phyloP scores from a whole-genome alignment of 2,797 vertebrate species.

The Ataeniobius toweri region DNA sequence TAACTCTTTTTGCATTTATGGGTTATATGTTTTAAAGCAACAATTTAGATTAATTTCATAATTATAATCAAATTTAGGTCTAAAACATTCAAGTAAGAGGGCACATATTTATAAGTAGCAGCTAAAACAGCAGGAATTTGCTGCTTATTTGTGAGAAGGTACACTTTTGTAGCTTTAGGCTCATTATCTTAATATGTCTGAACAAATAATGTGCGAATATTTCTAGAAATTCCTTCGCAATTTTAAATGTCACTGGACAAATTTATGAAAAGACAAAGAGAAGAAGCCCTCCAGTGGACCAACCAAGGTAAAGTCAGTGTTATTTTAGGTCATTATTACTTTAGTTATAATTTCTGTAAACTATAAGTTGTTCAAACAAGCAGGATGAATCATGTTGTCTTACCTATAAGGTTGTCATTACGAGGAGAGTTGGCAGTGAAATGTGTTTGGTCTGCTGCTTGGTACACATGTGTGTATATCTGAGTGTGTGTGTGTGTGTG shows the following conservation, averaged over 20 bases:
- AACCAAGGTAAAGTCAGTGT: conserved; percentile 2
- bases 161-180: not conserved
- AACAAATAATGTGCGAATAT: not conserved
- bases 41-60: not conserved
- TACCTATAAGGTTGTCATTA: conserved; percentile 65
- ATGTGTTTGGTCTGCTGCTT: conserved; percentile 35
- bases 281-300: not conserved
- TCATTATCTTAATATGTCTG: not conserved
- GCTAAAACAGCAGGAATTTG: not conserved
- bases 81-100: no score
- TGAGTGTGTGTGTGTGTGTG: not conserved
- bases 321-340: not conserved
- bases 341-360: not conserved
- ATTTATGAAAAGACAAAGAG: not conserved
- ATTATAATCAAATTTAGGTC: not conserved
- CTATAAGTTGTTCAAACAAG: not conserved
- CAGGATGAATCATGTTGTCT: conserved; percentile 9
- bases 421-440: conserved; percentile 35
- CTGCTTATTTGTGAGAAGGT: not conserved
- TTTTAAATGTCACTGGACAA: not conserved
- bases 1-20: not conserved
- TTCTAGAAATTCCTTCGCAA: not conserved
- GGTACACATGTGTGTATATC: conserved; percentile 36
- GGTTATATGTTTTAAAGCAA: not conserved
- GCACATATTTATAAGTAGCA: no score